Evolutionary conservation across 2,888 invertebrate species (phyloP).

Genomic region (Scaptomyza cyrtandrae): DNA sequence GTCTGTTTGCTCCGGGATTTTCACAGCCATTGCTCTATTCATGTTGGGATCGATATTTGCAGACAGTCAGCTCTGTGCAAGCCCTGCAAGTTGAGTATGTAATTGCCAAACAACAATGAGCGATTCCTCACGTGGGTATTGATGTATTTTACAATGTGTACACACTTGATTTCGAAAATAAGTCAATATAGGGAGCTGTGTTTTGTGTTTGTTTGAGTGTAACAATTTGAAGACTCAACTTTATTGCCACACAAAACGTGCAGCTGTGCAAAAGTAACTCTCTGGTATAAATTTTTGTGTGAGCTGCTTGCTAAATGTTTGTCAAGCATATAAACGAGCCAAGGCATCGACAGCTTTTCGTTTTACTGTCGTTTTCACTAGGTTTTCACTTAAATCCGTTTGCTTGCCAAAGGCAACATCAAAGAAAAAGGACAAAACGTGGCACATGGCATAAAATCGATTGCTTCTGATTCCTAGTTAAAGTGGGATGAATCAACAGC

Average conservation of each 20-base stretch:
- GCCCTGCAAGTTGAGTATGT: slow-evolving; percentile 52
- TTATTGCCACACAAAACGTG: slow-evolving; percentile 27
- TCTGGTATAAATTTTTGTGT: slow-evolving; percentile 1
- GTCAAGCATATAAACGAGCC: slow-evolving; percentile 32
- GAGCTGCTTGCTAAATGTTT: slow-evolving; percentile 46
- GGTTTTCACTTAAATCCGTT: slow-evolving; percentile 53
- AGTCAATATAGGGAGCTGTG: slow-evolving; percentile 2
- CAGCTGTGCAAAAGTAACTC: slow-evolving; percentile 12
- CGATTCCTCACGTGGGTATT: slow-evolving; percentile 20
- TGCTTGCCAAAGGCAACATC: slow-evolving; percentile 34
- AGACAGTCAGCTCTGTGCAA: slow-evolving; percentile 11
- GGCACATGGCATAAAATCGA: slow-evolving; percentile 63
- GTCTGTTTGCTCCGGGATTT: slow-evolving; percentile 26
- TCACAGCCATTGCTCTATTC: slow-evolving; percentile 36
- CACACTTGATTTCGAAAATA: slow-evolving; percentile 8
- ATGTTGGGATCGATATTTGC: slow-evolving; percentile 25
- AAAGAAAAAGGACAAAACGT: slow-evolving; percentile 25
- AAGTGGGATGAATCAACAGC: slow-evolving; percentile 34
- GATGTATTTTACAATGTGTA: neutral
- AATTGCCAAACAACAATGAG: slow-evolving; percentile 67
- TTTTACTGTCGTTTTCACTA: slow-evolving; percentile 44
- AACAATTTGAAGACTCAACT: neutral
- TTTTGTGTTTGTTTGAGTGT: neutral
- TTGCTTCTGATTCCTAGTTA: slow-evolving; percentile 33
- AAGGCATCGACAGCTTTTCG: slow-evolving; percentile 13